Conservation (phyloP, 2,888 invertebrate species). For the Hirtodrosophila confusa region DNA sequence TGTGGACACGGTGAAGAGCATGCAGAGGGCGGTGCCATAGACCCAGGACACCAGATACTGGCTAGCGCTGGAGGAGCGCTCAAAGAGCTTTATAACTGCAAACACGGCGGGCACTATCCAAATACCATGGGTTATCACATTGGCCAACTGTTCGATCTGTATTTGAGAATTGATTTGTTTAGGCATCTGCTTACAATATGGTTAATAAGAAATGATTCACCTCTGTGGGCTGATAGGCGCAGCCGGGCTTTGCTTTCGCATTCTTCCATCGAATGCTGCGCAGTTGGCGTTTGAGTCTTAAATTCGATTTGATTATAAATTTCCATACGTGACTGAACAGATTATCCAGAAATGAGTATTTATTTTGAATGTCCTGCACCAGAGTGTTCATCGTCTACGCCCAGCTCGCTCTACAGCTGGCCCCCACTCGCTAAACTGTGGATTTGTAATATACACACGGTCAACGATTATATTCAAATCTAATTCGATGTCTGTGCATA, state of each 20-base stretch:
- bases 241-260: constrained; percentile 88
- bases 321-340: constrained; percentile 81
- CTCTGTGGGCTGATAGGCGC: constrained; percentile 93
- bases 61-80: constrained; percentile 89
- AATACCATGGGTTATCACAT: constrained; percentile 95
- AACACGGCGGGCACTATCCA: constrained; percentile 94
- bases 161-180: not conserved
- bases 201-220: constrained; percentile 74
- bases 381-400: constrained; percentile 57
- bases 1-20: constrained; percentile 94
- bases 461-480: constrained; percentile 6
- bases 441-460: not conserved
- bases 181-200: not conserved
- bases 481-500: constrained; percentile 23
- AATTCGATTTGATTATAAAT: constrained; percentile 79
- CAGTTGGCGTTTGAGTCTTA: constrained; percentile 74
- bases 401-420: constrained; percentile 42
- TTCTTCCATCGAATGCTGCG: constrained; percentile 91
- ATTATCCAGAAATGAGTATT: constrained; percentile 82
- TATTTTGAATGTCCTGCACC: constrained; percentile 80
- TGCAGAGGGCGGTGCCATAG: constrained; percentile 93
- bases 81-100: constrained; percentile 90
- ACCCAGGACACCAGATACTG: constrained; percentile 93
- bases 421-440: constrained; percentile 32
- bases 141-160: constrained; percentile 94